phyloP scores from a whole-genome alignment of 2,113 vertebrate genomes.

The Tringa solitaria region DNA sequence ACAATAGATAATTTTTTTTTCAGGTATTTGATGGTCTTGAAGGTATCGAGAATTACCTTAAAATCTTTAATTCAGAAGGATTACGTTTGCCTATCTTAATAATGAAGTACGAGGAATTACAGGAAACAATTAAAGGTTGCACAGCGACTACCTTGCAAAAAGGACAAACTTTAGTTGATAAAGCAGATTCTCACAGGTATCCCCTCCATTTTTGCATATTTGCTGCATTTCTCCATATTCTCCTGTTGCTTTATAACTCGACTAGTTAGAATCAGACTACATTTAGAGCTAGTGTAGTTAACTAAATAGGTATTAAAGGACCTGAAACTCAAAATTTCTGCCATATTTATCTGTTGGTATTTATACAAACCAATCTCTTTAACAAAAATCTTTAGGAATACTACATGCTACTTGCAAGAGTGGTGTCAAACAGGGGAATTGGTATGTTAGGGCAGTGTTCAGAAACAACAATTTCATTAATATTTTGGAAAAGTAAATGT shows the following conservation, averaged over 20 bases:
- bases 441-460: background rate
- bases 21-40: conserved; percentile 81
- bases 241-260: background rate
- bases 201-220: background rate
- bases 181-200: conserved; percentile 76
- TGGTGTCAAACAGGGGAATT: background rate
- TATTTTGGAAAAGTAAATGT: background rate
- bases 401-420: background rate
- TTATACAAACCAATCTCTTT: background rate
- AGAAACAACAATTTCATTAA: background rate
- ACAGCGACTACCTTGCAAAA: conserved; percentile 75
- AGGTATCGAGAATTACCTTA: conserved; percentile 74
- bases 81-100: conserved; percentile 68
- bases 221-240: background rate
- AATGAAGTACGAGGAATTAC: conserved; percentile 72
- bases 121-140: conserved; percentile 70
- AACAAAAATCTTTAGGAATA: background rate
- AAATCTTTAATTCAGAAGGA: conserved; percentile 71
- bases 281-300: background rate
- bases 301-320: background rate
- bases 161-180: conserved; percentile 76
- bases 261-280: background rate
- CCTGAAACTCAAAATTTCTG: background rate
- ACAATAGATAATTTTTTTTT: background rate
- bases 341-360: background rate